phyloP scores from a whole-genome alignment of 2,113 vertebrate genomes.

The Calidris pugnax region DNA sequence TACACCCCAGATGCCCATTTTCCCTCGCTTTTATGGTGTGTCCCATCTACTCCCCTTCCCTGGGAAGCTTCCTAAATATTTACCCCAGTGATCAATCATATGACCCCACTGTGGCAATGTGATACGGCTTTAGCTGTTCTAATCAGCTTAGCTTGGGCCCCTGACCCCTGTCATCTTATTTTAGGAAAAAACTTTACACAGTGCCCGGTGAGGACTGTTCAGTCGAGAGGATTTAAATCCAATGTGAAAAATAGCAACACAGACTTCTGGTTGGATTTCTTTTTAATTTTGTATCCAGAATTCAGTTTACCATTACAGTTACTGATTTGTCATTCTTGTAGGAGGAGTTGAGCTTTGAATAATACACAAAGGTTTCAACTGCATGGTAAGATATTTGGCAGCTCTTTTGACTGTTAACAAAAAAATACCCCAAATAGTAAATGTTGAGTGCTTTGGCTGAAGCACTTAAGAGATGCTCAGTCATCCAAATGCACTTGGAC shows the following conservation, averaged over 20 bases:
- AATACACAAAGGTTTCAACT: background rate
- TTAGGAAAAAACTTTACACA: conserved; percentile 26
- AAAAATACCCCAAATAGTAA: background rate
- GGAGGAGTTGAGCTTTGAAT: background rate
- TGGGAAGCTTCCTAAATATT: conserved; percentile 47
- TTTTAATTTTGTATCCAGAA: background rate
- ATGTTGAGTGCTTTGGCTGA: background rate
- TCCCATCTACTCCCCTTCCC: background rate
- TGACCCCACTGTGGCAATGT: conserved; percentile 45
- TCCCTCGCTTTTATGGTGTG: background rate
- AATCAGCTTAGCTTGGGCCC: conserved; percentile 50
- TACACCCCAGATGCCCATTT: background rate
- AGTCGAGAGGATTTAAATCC: conserved; percentile 27
- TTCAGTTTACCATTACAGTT: background rate
- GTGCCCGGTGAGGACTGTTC: conserved; percentile 28
- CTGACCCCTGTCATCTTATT: conserved; percentile 36
- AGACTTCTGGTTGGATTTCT: background rate
- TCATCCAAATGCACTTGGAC: background rate
- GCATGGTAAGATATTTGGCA: background rate
- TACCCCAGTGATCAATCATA: conserved; percentile 19
- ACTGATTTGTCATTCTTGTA: background rate
- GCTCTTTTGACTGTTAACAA: background rate
- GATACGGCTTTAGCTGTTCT: conserved; percentile 32
- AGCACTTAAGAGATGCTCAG: background rate
- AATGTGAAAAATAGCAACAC: conserved; percentile 23